Conservation (phyloP, 2,888 invertebrate species). For the Junonia oenone region DNA sequence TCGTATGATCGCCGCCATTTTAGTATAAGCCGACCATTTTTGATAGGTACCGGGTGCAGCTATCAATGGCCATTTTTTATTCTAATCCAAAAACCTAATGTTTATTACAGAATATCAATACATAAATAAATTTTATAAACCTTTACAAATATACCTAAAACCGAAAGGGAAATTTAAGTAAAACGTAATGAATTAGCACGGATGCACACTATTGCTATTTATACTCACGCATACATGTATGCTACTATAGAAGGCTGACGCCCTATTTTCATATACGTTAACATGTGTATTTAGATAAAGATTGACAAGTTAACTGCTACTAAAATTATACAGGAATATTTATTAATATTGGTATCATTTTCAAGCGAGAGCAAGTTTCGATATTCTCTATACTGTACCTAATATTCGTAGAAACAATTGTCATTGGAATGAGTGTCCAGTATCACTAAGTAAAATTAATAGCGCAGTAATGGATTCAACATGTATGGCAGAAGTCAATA, state of each 20-base stretch:
- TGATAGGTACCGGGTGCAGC: conserved; percentile 27
- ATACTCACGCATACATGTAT: conserved; percentile 27
- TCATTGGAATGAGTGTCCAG: conserved; percentile 66
- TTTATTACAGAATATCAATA: conserved; percentile 2
- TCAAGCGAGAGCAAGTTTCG: conserved; percentile 38
- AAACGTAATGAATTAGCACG: conserved; percentile 10
- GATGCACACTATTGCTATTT: conserved; percentile 21
- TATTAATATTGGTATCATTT: conserved; percentile 28
- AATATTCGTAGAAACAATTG: conserved; percentile 70
- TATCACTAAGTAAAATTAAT: conserved; percentile 59
- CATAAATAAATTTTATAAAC: not conserved
- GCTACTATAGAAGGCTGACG: conserved; percentile 22
- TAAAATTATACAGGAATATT: not conserved
- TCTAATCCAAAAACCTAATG: not conserved
- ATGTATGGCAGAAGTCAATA: conserved; percentile 70
- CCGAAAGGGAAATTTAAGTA: not conserved
- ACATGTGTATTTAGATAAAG: conserved; percentile 11
- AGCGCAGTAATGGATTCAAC: conserved; percentile 65
- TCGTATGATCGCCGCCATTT: conserved; percentile 47
- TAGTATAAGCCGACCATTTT: conserved; percentile 53
- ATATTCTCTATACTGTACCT: conserved; percentile 71
- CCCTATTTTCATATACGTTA: conserved; percentile 18
- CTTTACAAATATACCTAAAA: not conserved
- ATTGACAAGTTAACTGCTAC: conserved; percentile 7
- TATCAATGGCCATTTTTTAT: not conserved